Conservation (phyloP, 2,797 vertebrate genomes). For the Chanos chanos region DNA sequence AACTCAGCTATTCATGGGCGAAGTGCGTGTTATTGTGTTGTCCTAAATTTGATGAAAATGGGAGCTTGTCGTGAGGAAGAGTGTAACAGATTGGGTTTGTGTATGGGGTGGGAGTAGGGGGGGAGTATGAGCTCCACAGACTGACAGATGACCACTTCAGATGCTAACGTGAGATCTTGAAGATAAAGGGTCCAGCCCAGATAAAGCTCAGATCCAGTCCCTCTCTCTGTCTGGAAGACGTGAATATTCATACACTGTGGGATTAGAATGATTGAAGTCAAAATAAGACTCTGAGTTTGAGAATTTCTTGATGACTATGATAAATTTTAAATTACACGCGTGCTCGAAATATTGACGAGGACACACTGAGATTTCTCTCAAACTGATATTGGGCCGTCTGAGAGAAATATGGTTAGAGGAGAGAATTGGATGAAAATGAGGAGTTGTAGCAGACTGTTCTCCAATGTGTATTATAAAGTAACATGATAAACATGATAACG, state of each 20-base stretch:
- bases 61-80: neutral
- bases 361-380: no score
- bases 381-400: no score
- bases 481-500: no score
- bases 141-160: conserved; percentile 49
- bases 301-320: conserved; percentile 31
- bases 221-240: conserved; percentile 25
- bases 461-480: no score
- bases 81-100: conserved; percentile 31
- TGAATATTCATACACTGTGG: conserved; percentile 60
- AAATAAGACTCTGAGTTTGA: conserved; percentile 32
- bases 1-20: no score
- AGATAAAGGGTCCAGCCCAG: no score
- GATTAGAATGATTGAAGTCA: conserved; percentile 38
- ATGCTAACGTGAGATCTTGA: conserved; percentile 33
- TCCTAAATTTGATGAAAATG: no score
- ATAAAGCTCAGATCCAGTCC: conserved; percentile 39
- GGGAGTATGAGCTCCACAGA: conserved; percentile 26
- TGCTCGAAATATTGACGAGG: no score
- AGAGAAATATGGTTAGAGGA: no score
- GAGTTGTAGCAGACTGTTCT: no score
- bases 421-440: no score
- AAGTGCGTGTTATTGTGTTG: no score
- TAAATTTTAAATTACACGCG: conserved; percentile 43
- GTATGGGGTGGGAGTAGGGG: conserved; percentile 9